Evolutionary conservation across 2,113 vertebrate species (phyloP), one percentile per base, ranked within the genome.

Genomic region (Limanda limanda): DNA sequence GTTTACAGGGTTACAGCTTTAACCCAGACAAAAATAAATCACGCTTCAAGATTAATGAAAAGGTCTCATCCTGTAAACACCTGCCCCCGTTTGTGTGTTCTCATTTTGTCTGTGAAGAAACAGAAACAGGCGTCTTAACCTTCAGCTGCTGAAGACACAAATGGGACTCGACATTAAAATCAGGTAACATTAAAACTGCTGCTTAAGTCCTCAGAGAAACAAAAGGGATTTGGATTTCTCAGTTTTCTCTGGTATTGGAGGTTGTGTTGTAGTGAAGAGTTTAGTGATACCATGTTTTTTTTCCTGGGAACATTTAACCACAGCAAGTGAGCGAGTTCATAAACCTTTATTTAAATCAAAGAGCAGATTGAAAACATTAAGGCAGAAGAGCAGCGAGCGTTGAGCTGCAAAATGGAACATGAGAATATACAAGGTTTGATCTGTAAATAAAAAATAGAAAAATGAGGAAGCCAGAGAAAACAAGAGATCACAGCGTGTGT

Each of bases 301-400:
- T 31, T 37, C 9, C 8, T 8, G 0, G 35, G 35, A 9, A 9
- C 7, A 35, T 8, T 9, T 37, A 23, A 25, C 0, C 9, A 71
- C 1, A 51, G 1, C 0, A 18, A 73, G 18, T 4, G 13, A 48
- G 14, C 9, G 60, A 25, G 68, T 85, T 87, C 74, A 72, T 80
- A 69, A 83, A 85, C 71, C 84, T 94, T 94, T 93, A 95, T 92
- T 92, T 84, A 92, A 93, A 92, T 86, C 81, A 92, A 91, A 93
- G 79, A 85, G 90, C 86, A 89, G 86, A 89, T 92, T 31, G 92
- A 89, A 93, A 94, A 94, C 84, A 92, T 90, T 94, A 95, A 94
- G 94, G 93, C 92, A 93, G 87, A 92, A 85, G 76, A 91, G 93
- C 92, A 92, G 92, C 82, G 47, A 88, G 88, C 67, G 12, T 73